These are phyloP conservation scores for Psococerastis gibbosa DNA, from an alignment of 2,888 invertebrate species.

Conservation along the genomic window DNA sequence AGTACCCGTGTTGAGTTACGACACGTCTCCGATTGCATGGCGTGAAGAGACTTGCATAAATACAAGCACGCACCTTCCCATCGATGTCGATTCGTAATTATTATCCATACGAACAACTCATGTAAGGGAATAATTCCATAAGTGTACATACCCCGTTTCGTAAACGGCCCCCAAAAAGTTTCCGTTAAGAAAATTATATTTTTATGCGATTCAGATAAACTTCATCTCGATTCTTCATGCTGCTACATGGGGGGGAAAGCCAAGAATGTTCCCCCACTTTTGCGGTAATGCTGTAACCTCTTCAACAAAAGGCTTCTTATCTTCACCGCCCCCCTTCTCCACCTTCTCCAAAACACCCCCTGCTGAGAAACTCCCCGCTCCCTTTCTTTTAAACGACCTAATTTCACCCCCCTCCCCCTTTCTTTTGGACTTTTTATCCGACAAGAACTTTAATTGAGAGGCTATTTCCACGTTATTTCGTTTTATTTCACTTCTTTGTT, in stretches of 20 bases:
- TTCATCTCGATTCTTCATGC: too few species aligned
- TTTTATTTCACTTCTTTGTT: background rate
- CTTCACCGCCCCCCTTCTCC: conserved; percentile 2
- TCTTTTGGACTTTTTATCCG: background rate
- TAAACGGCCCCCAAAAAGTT: background rate
- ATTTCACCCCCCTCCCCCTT: conserved; percentile 6
- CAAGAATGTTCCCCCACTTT: too few species aligned
- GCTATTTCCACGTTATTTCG: background rate
- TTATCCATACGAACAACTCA: too few species aligned
- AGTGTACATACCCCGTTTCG: background rate
- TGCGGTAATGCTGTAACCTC: background rate
- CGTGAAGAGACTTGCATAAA: too few species aligned
- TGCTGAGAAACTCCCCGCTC: background rate
- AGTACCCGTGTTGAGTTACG: too few species aligned
- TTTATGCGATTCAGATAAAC: conserved; percentile 6
- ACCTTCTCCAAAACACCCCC: too few species aligned
- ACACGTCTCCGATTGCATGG: too few species aligned
- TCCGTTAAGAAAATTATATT: conserved; percentile 2
- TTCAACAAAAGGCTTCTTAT: conserved; percentile 7
- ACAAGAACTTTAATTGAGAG: background rate
- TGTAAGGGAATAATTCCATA: too few species aligned
- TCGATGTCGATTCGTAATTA: too few species aligned
- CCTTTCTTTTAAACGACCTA: conserved; percentile 1
- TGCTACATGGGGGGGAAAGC: too few species aligned
- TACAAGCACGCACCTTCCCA: too few species aligned